Conservation (phyloP, 2,797 vertebrate species). For the Leptoclinus maculatus region DNA sequence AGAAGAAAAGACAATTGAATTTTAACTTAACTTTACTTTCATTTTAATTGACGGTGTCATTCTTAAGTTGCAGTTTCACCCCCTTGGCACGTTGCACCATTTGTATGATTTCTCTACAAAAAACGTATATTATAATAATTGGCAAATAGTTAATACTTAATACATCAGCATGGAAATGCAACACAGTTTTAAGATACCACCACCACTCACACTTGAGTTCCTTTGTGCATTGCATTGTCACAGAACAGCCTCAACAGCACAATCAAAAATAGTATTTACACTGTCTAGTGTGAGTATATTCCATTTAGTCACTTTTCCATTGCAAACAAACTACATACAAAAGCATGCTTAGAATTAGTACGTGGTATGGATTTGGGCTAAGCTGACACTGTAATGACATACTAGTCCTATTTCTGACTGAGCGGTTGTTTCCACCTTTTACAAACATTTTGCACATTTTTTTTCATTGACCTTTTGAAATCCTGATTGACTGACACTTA, state of each 20-base stretch:
- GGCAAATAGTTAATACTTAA: background rate
- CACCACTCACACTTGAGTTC: background rate
- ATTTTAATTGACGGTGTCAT: background rate
- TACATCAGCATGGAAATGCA: background rate
- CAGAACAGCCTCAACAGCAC: background rate
- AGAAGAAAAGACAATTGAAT: background rate
- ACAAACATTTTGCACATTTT: constrained; percentile 53
- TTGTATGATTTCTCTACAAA: too few species aligned
- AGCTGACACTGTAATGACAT: background rate
- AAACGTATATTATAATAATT: background rate
- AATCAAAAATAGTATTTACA: background rate
- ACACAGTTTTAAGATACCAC: background rate
- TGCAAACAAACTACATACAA: background rate
- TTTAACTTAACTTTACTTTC: background rate
- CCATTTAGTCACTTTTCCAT: background rate
- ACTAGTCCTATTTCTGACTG: background rate
- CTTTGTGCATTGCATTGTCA: background rate
- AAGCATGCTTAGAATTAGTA: background rate
- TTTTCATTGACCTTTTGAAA: constrained; percentile 83
- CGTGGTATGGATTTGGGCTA: background rate
- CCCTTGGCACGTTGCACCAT: background rate
- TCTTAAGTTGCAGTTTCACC: background rate
- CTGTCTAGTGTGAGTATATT: background rate
- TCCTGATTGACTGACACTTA: constrained; percentile 80
- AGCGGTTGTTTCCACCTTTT: constrained; percentile 12